A percentile compares a stretch with the other conserved stretches of the same genome.
Evolutionary conservation across 2,888 invertebrate genomes (phyloP).

Genomic region (Phytoseiulus persimilis): DNA sequence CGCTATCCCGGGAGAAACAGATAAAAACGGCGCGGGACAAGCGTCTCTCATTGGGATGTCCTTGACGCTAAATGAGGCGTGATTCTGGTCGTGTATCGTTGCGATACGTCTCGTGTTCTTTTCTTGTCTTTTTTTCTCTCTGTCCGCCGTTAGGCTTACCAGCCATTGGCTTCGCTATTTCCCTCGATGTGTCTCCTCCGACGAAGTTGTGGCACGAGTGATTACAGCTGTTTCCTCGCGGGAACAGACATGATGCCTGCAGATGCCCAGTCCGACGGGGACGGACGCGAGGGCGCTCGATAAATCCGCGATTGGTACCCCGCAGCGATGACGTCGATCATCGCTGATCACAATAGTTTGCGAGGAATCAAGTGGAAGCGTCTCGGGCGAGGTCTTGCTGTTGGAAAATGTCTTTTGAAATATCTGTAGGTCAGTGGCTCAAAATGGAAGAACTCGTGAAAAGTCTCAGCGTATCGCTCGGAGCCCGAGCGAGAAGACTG

Average conservation of each 20-base stretch:
- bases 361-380: too few relatives aligned
- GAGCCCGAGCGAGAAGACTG: too few relatives aligned
- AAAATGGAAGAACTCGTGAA: too few relatives aligned
- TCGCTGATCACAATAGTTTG: too few relatives aligned
- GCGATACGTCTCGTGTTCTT: background rate
- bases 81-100: background rate
- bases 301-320: too few relatives aligned
- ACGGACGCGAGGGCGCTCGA: too few relatives aligned
- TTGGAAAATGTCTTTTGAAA: too few relatives aligned
- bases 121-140: background rate
- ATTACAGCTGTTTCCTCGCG: background rate
- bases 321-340: too few relatives aligned
- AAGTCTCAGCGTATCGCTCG: too few relatives aligned
- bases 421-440: too few relatives aligned
- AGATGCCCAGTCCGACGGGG: background rate
- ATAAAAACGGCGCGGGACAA: background rate
- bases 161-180: background rate
- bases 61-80: conserved; percentile 5
- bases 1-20: background rate
- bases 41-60: background rate
- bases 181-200: background rate
- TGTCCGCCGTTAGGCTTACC: too few relatives aligned
- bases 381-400: too few relatives aligned
- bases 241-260: background rate
- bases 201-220: background rate